These are phyloP conservation scores for Helogale parvula DNA, from an alignment of 2,113 vertebrate species.

Conservation along the genomic window DNA sequence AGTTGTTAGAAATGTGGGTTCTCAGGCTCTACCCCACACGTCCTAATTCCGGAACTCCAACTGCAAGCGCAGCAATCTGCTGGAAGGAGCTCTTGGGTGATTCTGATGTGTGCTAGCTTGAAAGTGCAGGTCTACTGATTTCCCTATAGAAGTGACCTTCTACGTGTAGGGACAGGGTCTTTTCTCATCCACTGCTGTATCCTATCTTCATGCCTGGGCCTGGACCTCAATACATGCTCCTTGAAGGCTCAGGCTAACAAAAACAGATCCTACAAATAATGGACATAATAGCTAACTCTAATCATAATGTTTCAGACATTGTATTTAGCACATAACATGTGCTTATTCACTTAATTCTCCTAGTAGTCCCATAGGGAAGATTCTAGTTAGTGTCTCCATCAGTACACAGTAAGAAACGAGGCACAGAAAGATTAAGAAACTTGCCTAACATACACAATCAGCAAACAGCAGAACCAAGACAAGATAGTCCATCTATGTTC, in stretches of 20 bases:
- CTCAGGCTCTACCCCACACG: neutral
- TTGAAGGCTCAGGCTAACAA: neutral
- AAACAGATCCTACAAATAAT: neutral
- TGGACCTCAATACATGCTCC: neutral
- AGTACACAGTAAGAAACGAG: neutral
- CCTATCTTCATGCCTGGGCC: neutral
- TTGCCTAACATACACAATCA: neutral
- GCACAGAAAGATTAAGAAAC: neutral
- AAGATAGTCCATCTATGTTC: neutral
- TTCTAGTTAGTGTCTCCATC: neutral
- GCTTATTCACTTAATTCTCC: neutral
- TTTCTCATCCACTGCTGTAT: neutral
- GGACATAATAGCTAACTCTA: neutral
- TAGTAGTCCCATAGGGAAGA: neutral
- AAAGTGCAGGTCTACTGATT: neutral
- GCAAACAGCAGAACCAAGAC: neutral
- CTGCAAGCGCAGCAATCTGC: neutral
- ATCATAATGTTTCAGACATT: neutral
- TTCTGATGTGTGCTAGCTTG: neutral
- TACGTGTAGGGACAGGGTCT: neutral
- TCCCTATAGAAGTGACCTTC: neutral
- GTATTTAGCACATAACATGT: neutral
- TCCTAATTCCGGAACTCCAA: neutral
- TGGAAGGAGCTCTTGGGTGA: neutral
- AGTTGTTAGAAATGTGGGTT: neutral